Conservation (phyloP, 2,113 vertebrate genomes). For the Colinus virginianus region DNA sequence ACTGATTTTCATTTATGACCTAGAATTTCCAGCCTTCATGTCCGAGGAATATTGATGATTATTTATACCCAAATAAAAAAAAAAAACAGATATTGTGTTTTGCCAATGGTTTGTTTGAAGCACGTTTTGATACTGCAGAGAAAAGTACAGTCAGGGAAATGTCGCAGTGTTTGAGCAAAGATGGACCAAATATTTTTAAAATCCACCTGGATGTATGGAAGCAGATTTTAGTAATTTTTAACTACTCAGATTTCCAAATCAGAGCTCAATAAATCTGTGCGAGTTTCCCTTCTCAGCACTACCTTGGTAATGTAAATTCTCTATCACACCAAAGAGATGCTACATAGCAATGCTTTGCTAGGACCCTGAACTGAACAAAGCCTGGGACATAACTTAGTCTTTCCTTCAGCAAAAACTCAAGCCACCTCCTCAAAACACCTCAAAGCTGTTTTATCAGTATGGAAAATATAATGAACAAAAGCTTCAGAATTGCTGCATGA, state of each 20-base stretch:
- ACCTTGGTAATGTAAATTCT: neutral
- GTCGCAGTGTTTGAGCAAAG: neutral
- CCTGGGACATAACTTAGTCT: rapidly evolving
- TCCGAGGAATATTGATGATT: neutral
- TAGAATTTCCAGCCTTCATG: neutral
- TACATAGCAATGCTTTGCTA: neutral
- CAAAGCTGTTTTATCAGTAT: neutral
- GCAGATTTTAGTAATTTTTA: neutral
- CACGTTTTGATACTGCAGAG: neutral
- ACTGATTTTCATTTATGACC: neutral
- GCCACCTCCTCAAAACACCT: neutral
- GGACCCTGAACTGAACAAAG: neutral
- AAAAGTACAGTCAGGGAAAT: neutral
- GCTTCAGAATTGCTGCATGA: neutral
- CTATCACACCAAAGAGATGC: neutral
- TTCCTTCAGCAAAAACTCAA: neutral
- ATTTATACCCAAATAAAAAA: neutral
- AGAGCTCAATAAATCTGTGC: neutral
- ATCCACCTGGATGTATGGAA: neutral
- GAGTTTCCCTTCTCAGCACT: neutral
- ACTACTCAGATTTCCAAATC: neutral
- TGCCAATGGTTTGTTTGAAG: neutral
- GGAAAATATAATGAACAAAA: neutral
- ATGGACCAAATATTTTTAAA: constrained; percentile 13
- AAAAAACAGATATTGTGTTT: neutral